These are phyloP conservation scores for Coenobita brevimanus DNA, from an alignment of 1,140 invertebrate species.

Conservation along the genomic window DNA sequence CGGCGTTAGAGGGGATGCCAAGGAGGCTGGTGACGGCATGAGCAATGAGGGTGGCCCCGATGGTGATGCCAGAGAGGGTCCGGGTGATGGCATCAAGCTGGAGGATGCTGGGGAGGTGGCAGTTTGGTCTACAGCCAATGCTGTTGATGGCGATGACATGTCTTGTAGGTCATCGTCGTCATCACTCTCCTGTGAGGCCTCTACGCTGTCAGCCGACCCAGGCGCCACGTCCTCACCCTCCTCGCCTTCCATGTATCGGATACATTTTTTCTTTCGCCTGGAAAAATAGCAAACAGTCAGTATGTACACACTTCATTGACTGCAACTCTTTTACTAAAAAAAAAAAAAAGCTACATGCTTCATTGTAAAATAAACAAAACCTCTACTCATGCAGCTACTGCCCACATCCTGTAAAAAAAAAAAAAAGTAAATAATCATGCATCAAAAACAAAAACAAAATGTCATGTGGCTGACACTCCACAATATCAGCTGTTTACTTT, in stretches of 20 bases:
- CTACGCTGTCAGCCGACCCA: conserved; percentile 68
- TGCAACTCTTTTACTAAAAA: conserved; percentile 34
- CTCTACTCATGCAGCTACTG: conserved; percentile 66
- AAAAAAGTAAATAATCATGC: conserved; percentile 54
- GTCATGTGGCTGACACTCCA: conserved; percentile 38
- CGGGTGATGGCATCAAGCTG: conserved; percentile 65
- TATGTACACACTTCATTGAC: background rate
- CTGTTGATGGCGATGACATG: conserved; percentile 65
- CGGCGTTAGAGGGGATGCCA: conserved; percentile 66
- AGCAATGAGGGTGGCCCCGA: conserved; percentile 67
- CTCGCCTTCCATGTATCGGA: conserved; percentile 86
- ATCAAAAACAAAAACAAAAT: conserved; percentile 57
- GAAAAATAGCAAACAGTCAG: conserved; percentile 72
- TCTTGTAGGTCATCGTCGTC: conserved; percentile 66
- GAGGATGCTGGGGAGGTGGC: conserved; percentile 69
- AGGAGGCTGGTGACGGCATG: conserved; percentile 67
- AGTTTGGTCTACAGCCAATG: conserved; percentile 56
- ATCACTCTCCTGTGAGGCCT: conserved; percentile 70
- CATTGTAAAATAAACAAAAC: conserved; percentile 53
- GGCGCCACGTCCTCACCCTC: conserved; percentile 62
- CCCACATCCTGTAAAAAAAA: conserved; percentile 66
- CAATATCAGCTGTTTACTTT: conserved; percentile 26
- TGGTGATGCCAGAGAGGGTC: conserved; percentile 67
- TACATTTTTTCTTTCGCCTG: conserved; percentile 99
- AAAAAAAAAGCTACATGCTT: conserved; percentile 51